These are phyloP conservation scores for Larimichthys crocea DNA, from an alignment of 2,113 vertebrate species.

Conservation along the genomic window DNA sequence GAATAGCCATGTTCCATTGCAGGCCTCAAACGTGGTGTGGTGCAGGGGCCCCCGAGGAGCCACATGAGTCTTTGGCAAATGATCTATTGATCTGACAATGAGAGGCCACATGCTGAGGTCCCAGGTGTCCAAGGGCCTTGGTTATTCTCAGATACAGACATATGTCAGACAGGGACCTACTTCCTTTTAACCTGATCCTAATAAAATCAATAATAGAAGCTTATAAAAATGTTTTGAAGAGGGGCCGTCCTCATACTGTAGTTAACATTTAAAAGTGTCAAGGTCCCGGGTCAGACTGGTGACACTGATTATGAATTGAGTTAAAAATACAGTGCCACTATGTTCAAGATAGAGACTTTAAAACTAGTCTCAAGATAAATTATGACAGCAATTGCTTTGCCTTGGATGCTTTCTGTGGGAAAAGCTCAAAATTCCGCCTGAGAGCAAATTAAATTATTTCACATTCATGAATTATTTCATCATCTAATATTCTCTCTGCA, in stretches of 20 bases:
- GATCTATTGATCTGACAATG: constrained; percentile 67
- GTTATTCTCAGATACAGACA: constrained; percentile 69
- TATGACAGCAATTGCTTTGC: background rate
- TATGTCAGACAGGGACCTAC: constrained; percentile 21
- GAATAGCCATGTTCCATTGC: constrained; percentile 63
- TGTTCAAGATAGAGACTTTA: background rate
- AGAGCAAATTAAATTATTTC: constrained; percentile 44
- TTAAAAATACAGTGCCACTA: constrained; percentile 24
- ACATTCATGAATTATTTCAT: constrained; percentile 63
- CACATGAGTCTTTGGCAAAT: constrained; percentile 41
- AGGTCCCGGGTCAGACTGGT: constrained; percentile 21
- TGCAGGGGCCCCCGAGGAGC: constrained; percentile 23
- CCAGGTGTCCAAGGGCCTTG: constrained; percentile 40
- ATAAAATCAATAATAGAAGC: constrained; percentile 63
- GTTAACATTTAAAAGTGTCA: constrained; percentile 28
- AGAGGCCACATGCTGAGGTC: constrained; percentile 60
- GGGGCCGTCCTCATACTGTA: background rate
- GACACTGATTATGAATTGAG: background rate
- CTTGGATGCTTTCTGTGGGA: constrained; percentile 18
- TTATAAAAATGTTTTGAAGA: constrained; percentile 42
- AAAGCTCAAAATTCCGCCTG: constrained; percentile 45
- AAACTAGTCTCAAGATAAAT: constrained; percentile 10
- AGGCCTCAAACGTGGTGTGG: constrained; percentile 19
- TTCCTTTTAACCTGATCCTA: constrained; percentile 22
- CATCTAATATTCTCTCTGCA: constrained; percentile 43